These are phyloP conservation scores for Drosophila melanocephala DNA, from an alignment of 2,888 invertebrate genomes.

Conservation along the genomic window DNA sequence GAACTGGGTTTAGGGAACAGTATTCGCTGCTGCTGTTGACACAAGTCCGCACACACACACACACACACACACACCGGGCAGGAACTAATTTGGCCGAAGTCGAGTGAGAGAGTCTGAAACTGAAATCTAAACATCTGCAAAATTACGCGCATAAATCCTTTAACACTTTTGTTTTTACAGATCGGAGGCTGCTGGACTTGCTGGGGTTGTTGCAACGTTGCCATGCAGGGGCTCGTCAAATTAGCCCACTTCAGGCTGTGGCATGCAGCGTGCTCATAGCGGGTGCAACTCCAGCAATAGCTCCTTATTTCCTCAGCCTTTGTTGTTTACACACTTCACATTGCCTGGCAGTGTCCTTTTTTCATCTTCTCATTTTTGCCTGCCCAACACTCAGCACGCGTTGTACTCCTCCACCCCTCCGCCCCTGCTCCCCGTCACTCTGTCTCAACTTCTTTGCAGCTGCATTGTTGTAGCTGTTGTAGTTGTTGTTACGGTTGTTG, in stretches of 20 bases:
- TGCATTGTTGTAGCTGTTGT: slow-evolving; percentile 31
- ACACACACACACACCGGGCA: slow-evolving; percentile 64
- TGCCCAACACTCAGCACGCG: slow-evolving; percentile 24
- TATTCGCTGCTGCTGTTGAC: slow-evolving; percentile 59
- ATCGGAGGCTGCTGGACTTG: slow-evolving; percentile 27
- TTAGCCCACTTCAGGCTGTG: slow-evolving; percentile 81
- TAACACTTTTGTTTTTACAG: slow-evolving; percentile 73
- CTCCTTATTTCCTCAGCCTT: slow-evolving; percentile 30
- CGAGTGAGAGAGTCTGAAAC: slow-evolving; percentile 26
- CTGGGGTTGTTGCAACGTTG: slow-evolving; percentile 61
- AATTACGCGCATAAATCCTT: slow-evolving; percentile 83
- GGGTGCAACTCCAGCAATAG: slow-evolving; percentile 56
- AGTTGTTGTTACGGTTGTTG: slow-evolving; percentile 26
- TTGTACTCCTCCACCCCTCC: neutral
- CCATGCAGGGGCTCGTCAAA: slow-evolving; percentile 77
- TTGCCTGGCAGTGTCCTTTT: slow-evolving; percentile 38
- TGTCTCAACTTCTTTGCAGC: slow-evolving; percentile 17
- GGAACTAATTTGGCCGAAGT: slow-evolving; percentile 59
- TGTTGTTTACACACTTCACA: slow-evolving; percentile 70
- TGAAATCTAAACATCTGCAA: slow-evolving; percentile 83
- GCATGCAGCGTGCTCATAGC: slow-evolving; percentile 76
- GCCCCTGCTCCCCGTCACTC: neutral
- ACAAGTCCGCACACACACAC: slow-evolving; percentile 51
- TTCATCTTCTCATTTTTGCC: slow-evolving; percentile 19
- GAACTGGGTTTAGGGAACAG: slow-evolving; percentile 12